Conservation (phyloP, 2,888 invertebrate species). For the Tortrix viridana region DNA sequence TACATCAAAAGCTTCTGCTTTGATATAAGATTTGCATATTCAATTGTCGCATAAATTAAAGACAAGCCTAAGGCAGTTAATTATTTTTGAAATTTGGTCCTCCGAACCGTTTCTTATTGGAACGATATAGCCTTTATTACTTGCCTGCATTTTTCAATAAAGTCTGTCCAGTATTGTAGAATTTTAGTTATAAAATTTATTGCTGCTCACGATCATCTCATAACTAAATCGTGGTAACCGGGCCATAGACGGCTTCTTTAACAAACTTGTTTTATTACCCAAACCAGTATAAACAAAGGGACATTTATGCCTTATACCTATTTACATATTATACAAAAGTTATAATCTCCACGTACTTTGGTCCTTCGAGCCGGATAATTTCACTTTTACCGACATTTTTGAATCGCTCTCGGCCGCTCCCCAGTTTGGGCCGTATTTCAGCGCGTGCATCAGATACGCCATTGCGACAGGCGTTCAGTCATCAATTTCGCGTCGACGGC, state of each 20-base stretch:
- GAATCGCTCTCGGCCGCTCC: slow-evolving; percentile 42
- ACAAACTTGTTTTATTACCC: too few relatives aligned
- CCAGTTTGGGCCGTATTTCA: slow-evolving; percentile 55
- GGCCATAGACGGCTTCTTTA: too few relatives aligned
- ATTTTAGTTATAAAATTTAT: too few relatives aligned
- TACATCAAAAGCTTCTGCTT: slow-evolving; percentile 23
- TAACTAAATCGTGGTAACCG: too few relatives aligned
- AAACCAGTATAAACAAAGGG: too few relatives aligned
- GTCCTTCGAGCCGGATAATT: slow-evolving; percentile 9
- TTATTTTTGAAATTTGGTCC: neutral
- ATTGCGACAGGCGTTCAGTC: slow-evolving; percentile 48
- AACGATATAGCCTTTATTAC: neutral
- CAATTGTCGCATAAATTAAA: slow-evolving; percentile 24
- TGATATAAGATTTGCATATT: slow-evolving; percentile 23
- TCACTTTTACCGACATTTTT: neutral
- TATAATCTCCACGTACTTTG: neutral
- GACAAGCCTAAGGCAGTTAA: neutral
- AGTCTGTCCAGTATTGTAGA: too few relatives aligned
- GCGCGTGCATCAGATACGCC: slow-evolving; percentile 62
- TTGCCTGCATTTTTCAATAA: too few relatives aligned
- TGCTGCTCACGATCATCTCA: too few relatives aligned
- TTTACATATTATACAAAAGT: too few relatives aligned
- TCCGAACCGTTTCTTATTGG: neutral
- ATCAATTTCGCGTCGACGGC: slow-evolving; percentile 47
- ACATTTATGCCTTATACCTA: too few relatives aligned